Evolutionary conservation across 2,888 invertebrate genomes (phyloP).

Genomic region (Oscheius onirici): DNA sequence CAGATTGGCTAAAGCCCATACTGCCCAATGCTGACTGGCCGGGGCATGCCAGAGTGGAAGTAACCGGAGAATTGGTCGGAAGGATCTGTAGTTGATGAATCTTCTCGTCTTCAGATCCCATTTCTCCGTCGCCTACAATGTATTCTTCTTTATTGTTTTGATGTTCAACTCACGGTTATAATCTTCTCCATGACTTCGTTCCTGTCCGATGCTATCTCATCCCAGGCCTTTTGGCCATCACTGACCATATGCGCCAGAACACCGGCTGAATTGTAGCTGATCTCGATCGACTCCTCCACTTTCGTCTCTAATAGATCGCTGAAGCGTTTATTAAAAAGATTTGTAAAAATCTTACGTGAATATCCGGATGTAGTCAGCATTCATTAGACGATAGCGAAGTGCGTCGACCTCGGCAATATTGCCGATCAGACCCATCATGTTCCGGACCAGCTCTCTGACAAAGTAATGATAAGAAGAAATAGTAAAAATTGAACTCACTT

Average conservation of each 20-base stretch:
- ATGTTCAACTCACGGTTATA: slow-evolving; percentile 46
- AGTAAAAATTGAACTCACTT: slow-evolving; percentile 5
- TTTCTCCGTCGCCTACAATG: slow-evolving; percentile 82
- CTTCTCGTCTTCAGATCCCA: slow-evolving; percentile 89
- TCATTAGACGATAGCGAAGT: slow-evolving; percentile 85
- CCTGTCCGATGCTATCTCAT: slow-evolving; percentile 40
- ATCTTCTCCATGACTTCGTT: slow-evolving; percentile 62
- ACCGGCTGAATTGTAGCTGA: slow-evolving; percentile 76
- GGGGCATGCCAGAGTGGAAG: slow-evolving; percentile 55
- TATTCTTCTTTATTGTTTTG: slow-evolving; percentile 73
- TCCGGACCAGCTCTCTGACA: slow-evolving; percentile 88
- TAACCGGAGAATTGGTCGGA: slow-evolving; percentile 85
- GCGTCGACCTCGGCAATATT: slow-evolving; percentile 93
- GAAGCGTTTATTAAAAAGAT: slow-evolving; percentile 31
- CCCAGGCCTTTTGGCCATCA: slow-evolving; percentile 88
- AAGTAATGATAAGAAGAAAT: not conserved
- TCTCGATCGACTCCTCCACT: slow-evolving; percentile 93
- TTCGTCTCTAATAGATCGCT: slow-evolving; percentile 83
- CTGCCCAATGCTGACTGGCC: slow-evolving; percentile 83
- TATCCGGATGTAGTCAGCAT: slow-evolving; percentile 83
- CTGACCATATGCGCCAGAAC: slow-evolving; percentile 94
- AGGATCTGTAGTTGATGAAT: slow-evolving; percentile 95
- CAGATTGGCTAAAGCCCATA: slow-evolving; percentile 95
- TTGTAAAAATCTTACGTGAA: slow-evolving; percentile 76
- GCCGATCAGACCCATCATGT: slow-evolving; percentile 94